Evolutionary conservation across 2,113 vertebrate species (phyloP), one percentile per base, ranked within the genome.

Genomic region (Suricata suricatta): DNA sequence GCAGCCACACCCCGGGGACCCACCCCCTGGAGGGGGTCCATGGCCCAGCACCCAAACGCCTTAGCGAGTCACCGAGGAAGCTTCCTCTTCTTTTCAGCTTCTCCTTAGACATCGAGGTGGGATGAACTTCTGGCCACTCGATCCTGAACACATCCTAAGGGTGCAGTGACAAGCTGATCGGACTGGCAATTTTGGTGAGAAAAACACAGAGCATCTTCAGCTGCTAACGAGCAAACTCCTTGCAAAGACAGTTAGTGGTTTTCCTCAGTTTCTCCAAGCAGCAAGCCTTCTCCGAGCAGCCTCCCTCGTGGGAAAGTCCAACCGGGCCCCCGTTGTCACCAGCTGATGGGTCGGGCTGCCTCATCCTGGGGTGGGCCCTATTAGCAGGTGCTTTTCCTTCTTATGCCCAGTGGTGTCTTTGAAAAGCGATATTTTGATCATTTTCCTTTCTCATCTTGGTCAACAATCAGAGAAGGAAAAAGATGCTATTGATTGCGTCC

Each of bases 291-390:
- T 15, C 15, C 19, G 27, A 50, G n/a, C 52, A 86, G 80, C 16
- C 19, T 50, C 60, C 47, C 23, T 19, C 35, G 0, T 0, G 33
- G 33, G 27, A 2, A 27, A 27, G 38, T 12, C 47, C n/a, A 25
- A 19, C 84, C n/a, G 33, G 23, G 41, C 74, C 44, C 15, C 19
- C 1, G 0, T 0, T 21, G 16, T 17, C 44, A 44, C 1, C 9
- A 57, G 64, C 1, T 35, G 16, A 27, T 7, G 35, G 5, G 38
- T 66, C 41, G 19, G 3, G 16, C n/a, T 17, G 15, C n/a, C 33
- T 16, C 23, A 19, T 54, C 44, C 31, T 72, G 12, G 63, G 79
- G 27, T 23, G 27, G 41, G 17, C 29, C 29, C 64, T 31, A 1
- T 16, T 35, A 52, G 52, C 16, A 80, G 80, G 14, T 13, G 15